Percentiles rank a stretch among this genome's conserved stretches.
These are phyloP conservation scores for Latrodectus elegans DNA, from an alignment of 2,888 invertebrate genomes.

Conservation along the genomic window DNA sequence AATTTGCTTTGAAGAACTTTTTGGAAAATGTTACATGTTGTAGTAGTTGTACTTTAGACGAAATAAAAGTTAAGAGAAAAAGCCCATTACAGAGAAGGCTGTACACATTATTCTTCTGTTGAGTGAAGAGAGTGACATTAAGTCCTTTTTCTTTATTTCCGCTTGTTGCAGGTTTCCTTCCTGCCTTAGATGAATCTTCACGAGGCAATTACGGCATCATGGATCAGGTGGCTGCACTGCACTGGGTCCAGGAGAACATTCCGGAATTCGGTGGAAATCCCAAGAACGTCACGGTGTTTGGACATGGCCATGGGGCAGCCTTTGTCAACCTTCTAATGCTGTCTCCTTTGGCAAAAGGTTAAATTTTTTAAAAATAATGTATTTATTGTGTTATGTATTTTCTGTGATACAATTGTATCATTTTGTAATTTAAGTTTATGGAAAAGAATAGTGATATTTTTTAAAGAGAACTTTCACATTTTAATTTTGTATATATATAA, in stretches of 20 bases:
- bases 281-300: conserved; percentile 76
- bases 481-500: too few relatives aligned
- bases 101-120: background rate
- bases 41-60: too few relatives aligned
- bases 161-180: conserved; percentile 70
- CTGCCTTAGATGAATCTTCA: conserved; percentile 71
- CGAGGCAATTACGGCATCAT: conserved; percentile 91
- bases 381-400: background rate
- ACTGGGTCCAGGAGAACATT: conserved; percentile 97
- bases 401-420: too few relatives aligned
- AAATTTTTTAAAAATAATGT: conserved; percentile 71
- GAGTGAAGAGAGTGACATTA: background rate
- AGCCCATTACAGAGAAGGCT: background rate
- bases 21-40: background rate
- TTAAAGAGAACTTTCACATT: too few relatives aligned
- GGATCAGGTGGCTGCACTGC: conserved; percentile 97
- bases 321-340: conserved; percentile 98
- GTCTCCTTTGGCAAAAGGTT: conserved; percentile 95
- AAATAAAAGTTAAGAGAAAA: background rate
- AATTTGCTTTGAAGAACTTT: background rate
- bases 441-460: too few relatives aligned
- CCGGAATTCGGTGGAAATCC: conserved; percentile 89
- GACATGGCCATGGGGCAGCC: conserved; percentile 84
- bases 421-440: too few relatives aligned
- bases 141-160: background rate